phyloP scores from a whole-genome alignment of 1,140 invertebrate genomes.

The Papilio polytes region DNA sequence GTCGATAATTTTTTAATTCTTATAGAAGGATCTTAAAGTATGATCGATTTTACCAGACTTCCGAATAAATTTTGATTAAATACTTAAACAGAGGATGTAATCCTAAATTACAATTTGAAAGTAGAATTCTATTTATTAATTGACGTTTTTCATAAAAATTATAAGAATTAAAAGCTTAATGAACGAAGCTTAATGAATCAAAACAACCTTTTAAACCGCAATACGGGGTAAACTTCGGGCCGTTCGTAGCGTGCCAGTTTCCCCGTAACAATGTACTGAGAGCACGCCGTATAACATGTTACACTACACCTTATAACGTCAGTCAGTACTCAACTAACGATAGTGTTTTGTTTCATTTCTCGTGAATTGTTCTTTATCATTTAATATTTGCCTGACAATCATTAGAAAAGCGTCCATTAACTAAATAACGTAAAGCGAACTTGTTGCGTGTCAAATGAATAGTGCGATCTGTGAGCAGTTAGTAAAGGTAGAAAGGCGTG shows the following conservation, averaged over 20 bases:
- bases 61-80: background rate
- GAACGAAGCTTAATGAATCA: too few relatives aligned
- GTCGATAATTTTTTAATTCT: background rate
- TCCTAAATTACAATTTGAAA: background rate
- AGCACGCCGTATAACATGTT: too few relatives aligned
- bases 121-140: background rate
- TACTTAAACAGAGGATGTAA: background rate
- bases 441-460: slow-evolving; percentile 48
- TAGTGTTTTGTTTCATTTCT: too few relatives aligned
- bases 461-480: slow-evolving; percentile 34
- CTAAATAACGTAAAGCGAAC: slow-evolving; percentile 35
- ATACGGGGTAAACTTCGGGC: too few relatives aligned
- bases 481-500: slow-evolving; percentile 45
- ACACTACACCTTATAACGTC: too few relatives aligned
- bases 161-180: background rate
- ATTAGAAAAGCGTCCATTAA: slow-evolving; percentile 2
- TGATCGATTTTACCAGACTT: background rate
- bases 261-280: too few relatives aligned
- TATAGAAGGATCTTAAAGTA: background rate
- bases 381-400: background rate
- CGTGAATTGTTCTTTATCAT: background rate
- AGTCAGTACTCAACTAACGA: too few relatives aligned
- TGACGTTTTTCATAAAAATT: background rate
- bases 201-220: background rate
- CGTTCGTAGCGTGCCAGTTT: too few relatives aligned